phyloP scores from a whole-genome alignment of 2,113 vertebrate species.

The Stegostoma tigrinum region DNA sequence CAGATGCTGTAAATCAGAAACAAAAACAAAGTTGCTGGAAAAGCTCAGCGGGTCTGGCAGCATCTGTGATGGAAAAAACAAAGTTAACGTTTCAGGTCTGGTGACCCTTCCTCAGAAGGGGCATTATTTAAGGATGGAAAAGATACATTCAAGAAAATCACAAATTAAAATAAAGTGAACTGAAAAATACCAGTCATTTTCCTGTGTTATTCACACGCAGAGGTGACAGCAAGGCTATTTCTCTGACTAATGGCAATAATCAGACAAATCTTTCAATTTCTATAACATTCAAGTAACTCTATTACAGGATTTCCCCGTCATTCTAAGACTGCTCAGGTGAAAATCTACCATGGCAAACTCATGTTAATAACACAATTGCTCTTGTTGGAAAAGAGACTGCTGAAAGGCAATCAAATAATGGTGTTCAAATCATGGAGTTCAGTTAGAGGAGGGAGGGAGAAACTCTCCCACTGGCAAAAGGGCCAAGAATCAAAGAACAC shows the following conservation, averaged over 20 bases:
- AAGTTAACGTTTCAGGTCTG: too few relatives aligned
- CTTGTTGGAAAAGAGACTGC: too few relatives aligned
- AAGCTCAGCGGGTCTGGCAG: too few relatives aligned
- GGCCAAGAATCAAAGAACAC: too few relatives aligned
- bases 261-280: not conserved
- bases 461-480: too few relatives aligned
- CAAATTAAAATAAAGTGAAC: not conserved
- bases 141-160: not conserved
- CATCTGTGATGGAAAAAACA: too few relatives aligned
- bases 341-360: not conserved
- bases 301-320: not conserved
- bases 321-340: not conserved
- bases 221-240: not conserved
- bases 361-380: not conserved
- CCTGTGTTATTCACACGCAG: not conserved
- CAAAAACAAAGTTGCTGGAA: too few relatives aligned
- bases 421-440: too few relatives aligned
- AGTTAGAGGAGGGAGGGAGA: too few relatives aligned
- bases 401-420: too few relatives aligned
- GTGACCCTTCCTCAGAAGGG: too few relatives aligned
- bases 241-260: not conserved
- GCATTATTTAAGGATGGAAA: not conserved
- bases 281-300: not conserved
- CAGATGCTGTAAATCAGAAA: too few relatives aligned
- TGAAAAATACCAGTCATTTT: not conserved